A percentile compares a stretch with the other conserved stretches of the same genome.
These are phyloP conservation scores for Oncopodura yosiiana DNA, from an alignment of 1,140 invertebrate genomes.

Conservation along the genomic window DNA sequence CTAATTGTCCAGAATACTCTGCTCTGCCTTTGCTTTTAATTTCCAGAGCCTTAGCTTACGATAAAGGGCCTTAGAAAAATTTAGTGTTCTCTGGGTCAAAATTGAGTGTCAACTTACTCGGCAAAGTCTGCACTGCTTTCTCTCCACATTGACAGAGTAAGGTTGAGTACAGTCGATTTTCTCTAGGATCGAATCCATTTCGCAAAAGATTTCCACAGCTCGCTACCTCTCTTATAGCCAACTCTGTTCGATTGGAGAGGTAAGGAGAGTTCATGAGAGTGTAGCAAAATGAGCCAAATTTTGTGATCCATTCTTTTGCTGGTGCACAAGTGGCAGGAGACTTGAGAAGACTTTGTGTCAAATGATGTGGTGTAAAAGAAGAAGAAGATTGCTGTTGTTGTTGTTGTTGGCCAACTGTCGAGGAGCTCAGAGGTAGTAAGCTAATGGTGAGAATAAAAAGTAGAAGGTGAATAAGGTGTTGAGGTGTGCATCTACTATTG, in stretches of 20 bases:
- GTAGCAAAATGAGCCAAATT: slow-evolving; percentile 23
- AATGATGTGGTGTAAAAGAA: slow-evolving; percentile 11
- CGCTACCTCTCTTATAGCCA: slow-evolving; percentile 8
- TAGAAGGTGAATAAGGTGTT: background rate
- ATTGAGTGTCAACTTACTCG: slow-evolving; percentile 26
- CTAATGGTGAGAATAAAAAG: slow-evolving; percentile 7
- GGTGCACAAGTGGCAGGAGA: too few relatives aligned
- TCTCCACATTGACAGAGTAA: slow-evolving; percentile 28
- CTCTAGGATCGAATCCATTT: slow-evolving; percentile 29
- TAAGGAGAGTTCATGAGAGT: slow-evolving; percentile 21
- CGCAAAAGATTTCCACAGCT: slow-evolving; percentile 32
- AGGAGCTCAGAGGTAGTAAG: slow-evolving; percentile 15
- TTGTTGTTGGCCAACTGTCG: too few relatives aligned
- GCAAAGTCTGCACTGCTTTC: slow-evolving; percentile 27
- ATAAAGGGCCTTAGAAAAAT: too few relatives aligned
- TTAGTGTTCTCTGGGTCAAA: too few relatives aligned
- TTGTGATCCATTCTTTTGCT: slow-evolving; percentile 12
- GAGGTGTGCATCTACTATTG: background rate
- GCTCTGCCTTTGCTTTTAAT: too few relatives aligned
- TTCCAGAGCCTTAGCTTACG: too few relatives aligned
- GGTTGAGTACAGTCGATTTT: slow-evolving; percentile 31
- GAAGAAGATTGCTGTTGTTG: background rate
- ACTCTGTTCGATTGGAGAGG: slow-evolving; percentile 17
- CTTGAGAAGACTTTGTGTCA: background rate
- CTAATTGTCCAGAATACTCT: too few relatives aligned